phyloP scores from a whole-genome alignment of 1,140 invertebrate genomes.

The Musca domestica region DNA sequence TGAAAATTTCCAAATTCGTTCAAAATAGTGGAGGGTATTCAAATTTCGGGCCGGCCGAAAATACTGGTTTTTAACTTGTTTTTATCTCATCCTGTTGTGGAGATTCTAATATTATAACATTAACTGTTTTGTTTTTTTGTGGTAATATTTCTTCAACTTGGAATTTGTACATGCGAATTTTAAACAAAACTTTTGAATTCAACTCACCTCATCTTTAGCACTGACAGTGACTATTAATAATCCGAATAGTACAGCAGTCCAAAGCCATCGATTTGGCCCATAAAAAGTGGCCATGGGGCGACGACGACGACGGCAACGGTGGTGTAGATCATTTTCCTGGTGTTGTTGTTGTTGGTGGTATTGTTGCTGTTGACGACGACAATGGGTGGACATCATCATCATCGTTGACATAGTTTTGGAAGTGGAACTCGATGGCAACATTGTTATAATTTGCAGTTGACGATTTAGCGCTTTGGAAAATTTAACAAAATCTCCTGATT shows the following conservation, averaged over 20 bases:
- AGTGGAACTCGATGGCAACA: not conserved
- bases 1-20: too few relatives aligned
- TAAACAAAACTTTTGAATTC: too few relatives aligned
- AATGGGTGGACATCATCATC: not conserved
- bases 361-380: constrained; percentile 1
- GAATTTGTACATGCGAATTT: too few relatives aligned
- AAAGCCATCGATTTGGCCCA: constrained; percentile 13
- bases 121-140: too few relatives aligned
- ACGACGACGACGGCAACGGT: not conserved
- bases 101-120: too few relatives aligned
- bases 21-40: too few relatives aligned
- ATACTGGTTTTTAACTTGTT: too few relatives aligned
- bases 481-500: not conserved
- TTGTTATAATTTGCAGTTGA: not conserved
- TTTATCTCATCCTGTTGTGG: too few relatives aligned
- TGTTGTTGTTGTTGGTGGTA: not conserved
- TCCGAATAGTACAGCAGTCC: constrained; percentile 20
- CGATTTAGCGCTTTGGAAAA: not conserved
- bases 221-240: constrained; percentile 17
- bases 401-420: not conserved
- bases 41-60: too few relatives aligned
- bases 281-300: not conserved
- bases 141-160: too few relatives aligned
- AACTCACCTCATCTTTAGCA: constrained; percentile 19
- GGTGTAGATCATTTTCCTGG: not conserved